Base-by-base conservation (phyloP, 2,113 vertebrate genomes). In the Ptilorrhoa leucosticta region DNA sequence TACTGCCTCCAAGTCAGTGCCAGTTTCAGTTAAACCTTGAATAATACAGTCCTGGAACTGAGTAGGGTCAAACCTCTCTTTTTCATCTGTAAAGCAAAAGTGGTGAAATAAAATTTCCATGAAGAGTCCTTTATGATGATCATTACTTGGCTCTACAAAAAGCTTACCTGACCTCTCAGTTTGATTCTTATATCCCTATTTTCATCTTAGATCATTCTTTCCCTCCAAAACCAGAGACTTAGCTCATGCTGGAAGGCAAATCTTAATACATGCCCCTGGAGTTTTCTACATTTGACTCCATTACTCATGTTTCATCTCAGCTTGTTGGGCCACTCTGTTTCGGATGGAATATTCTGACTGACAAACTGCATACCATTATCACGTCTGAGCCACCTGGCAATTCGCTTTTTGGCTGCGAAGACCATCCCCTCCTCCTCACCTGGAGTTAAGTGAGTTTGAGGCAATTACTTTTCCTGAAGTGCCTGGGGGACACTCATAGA, bases 41-140 rank as follows among this genome's bases (percentile, higher is more conserved):
- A 99, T 99, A 98, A 99, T 99, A 98, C 99, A 99, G 99, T 99
- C 99, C 98, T 99, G 99, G 98, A 99, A 99, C 98, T 99, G 99
- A 98, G 99, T 98, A 98, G 99, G 99, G 98, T 99, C 99, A 99
- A 99, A 99, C 96, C 99, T 99, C 99, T 99, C 99, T 99, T 99
- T 99, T 99, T 99, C 99, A 99, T 99, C 99, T 99, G 97, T 68
- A 60, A 92, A 96, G 39, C 72, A 9, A 58, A 66, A 57, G 60
- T 9, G 40, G 15, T 84, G 63, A 86, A 83, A 6, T 57, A 23
- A 80, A 51, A 37, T 31, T 57, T 70, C 26, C 26, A 63, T 23
- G 6, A 56, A 44, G 18, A 35, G 7, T 21, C 56, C 21, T 72
- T 61, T 48, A 20, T 10, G 14, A 39, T 26, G 9, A 58, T n/a